Conservation (phyloP, 1,140 invertebrate species). For the Drosophila tani region DNA sequence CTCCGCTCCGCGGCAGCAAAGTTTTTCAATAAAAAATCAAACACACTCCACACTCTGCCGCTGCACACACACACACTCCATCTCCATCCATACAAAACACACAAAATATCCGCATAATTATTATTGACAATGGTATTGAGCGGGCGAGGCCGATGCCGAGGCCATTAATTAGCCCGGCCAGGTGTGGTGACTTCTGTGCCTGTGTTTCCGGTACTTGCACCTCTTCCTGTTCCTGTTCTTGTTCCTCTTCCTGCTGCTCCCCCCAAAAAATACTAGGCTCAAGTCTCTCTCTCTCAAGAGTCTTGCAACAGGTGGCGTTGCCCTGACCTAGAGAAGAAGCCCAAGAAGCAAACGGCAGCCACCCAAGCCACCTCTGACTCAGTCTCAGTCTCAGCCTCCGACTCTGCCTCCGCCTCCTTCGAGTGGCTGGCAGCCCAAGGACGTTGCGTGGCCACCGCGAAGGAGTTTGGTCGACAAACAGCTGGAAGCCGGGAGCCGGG, state of each 20-base stretch:
- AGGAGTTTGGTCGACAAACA: constrained; percentile 54
- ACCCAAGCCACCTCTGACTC: background rate
- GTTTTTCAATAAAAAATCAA: constrained; percentile 69
- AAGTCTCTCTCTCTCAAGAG: background rate
- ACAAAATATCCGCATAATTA: constrained; percentile 29
- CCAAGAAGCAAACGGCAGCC: constrained; percentile 11
- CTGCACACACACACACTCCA: no score
- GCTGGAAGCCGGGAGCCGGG: background rate
- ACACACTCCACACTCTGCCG: constrained; percentile 4
- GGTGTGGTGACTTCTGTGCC: background rate
- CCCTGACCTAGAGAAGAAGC: constrained; percentile 28
- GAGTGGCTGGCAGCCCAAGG: constrained; percentile 33
- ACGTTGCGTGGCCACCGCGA: constrained; percentile 58
- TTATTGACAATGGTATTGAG: constrained; percentile 54
- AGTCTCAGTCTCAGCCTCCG: background rate
- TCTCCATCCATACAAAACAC: no score
- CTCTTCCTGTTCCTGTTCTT: background rate
- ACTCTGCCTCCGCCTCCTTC: background rate
- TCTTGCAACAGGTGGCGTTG: constrained; percentile 39
- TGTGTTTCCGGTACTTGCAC: no score
- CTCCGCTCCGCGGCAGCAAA: constrained; percentile 37
- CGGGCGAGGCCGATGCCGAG: background rate
- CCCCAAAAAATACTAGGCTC: no score
- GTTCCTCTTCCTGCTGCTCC: background rate
- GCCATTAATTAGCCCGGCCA: constrained; percentile 26